These are phyloP conservation scores for Nestor notabilis DNA, from an alignment of 2,113 vertebrate species.

Conservation along the genomic window DNA sequence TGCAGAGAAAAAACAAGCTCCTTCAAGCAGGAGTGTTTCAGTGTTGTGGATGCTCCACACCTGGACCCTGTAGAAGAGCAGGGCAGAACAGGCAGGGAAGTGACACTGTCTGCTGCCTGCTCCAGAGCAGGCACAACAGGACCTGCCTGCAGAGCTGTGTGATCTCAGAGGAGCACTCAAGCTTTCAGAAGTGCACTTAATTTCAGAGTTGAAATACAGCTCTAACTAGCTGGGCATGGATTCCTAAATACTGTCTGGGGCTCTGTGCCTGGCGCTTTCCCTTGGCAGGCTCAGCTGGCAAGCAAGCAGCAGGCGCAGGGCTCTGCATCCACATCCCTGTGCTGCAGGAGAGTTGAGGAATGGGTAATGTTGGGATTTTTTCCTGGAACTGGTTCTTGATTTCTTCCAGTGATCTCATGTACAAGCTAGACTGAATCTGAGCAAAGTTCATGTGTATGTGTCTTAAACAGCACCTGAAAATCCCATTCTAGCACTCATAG, in stretches of 20 bases:
- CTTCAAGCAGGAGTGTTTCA: not conserved
- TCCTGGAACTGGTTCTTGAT: constrained; percentile 1
- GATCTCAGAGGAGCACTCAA: constrained; percentile 21
- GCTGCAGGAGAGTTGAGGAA: rapidly evolving
- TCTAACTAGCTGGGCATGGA: constrained; percentile 28
- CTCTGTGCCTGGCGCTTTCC: not conserved
- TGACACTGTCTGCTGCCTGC: not conserved
- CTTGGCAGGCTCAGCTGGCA: not conserved
- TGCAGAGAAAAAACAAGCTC: not conserved
- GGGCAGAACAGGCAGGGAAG: not conserved
- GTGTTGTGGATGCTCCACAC: not conserved
- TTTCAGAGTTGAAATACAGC: constrained; percentile 36
- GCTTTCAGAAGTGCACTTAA: constrained; percentile 49
- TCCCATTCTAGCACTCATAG: not conserved
- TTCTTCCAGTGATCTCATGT: constrained; percentile 27
- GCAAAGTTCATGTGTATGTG: not conserved
- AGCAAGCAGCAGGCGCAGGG: not conserved
- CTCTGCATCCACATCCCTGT: not conserved
- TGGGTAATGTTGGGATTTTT: not conserved
- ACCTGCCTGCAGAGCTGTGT: not conserved
- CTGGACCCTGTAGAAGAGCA: not conserved
- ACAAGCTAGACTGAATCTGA: not conserved
- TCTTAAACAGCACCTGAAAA: not conserved
- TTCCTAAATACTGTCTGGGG: constrained; percentile 10
- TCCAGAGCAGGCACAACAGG: not conserved